Percentiles rank a stretch among this genome's conserved stretches.
Conservation (phyloP, 1,140 invertebrate genomes). For the Megalopta genalis region DNA sequence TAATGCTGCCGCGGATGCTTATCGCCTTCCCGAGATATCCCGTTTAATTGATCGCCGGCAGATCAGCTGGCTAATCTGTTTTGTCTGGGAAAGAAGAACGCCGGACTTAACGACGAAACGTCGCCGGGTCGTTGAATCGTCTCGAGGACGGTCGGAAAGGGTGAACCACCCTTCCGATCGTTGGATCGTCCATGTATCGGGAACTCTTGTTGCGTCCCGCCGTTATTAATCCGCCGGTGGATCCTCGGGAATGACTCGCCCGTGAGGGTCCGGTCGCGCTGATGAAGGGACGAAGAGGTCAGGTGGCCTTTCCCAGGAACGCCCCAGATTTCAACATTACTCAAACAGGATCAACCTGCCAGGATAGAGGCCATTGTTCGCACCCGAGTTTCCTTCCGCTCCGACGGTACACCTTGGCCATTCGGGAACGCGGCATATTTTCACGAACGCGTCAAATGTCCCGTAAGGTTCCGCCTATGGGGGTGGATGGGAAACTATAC, state of each 20-base stretch:
- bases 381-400: conserved; percentile 69
- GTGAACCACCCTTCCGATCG: background rate
- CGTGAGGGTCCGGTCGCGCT: conserved; percentile 47
- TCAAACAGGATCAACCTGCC: conserved; percentile 80
- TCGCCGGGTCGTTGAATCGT: background rate
- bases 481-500: too few relatives aligned
- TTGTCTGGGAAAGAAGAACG: background rate
- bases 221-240: conserved; percentile 52
- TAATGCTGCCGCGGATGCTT: conserved; percentile 8
- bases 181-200: background rate
- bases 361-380: conserved; percentile 73
- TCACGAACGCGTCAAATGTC: conserved; percentile 13
- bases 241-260: conserved; percentile 51
- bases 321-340: conserved; percentile 81
- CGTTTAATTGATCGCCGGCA: conserved; percentile 24
- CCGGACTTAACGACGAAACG: conserved; percentile 4
- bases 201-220: background rate
- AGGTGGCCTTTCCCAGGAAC: conserved; percentile 78
- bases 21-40: conserved; percentile 16
- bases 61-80: conserved; percentile 30
- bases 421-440: conserved; percentile 28
- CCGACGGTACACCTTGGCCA: conserved; percentile 50
- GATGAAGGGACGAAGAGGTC: conserved; percentile 64
- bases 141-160: conserved; percentile 13
- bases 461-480: background rate